Evolutionary conservation across 2,113 vertebrate species (phyloP), one percentile per base, ranked within the genome.

Genomic region (Sorex fumeus): DNA sequence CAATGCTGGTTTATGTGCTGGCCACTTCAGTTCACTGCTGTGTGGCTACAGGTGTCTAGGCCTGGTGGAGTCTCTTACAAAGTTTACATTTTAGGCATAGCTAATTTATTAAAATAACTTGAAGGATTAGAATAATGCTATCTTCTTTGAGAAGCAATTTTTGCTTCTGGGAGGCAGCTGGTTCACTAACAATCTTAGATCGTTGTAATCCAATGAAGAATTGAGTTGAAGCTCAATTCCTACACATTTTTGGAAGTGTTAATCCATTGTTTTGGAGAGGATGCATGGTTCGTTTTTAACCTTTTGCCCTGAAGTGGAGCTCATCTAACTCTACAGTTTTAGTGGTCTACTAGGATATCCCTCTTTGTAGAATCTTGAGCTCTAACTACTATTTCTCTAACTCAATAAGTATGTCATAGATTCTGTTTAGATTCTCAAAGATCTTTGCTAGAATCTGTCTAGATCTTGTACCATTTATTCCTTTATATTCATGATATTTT

Each of bases 121-220:
- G 15, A 57, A 60, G 28, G 7, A 88, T 7, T 79, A 82, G 28
- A 23, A 91, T 81, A 50, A 36, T 88, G 9, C 43, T 88, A 8
- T 81, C 0, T 81, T 80, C 47, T 40, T 64, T 25, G 36, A 71
- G 21, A 87, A 15, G 50, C 23, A 47, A 30, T 69, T 25, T 50
- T 87, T 93, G 18, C 34, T 79, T 45, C 36, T 69, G 45, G 4
- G 13, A 28, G 53, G 60, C 28, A 70, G 15, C 45, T 50, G 45
- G 57, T 2, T 66, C 12, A 43, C 25, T 74, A 70, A 45, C 36
- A 69, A 23, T 60, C n/a, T 27, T 50, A 27, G 27, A 75, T 75
- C 32, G 70, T 70, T 32, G 81, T 70, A 88, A 40, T 62, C 40
- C 47, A 88, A 2, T 88, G 64, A 88, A 85, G 30, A 76, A 53